Percentiles rank a stretch among this genome's conserved stretches.
Conservation (phyloP, 1,140 invertebrate genomes). For the Caenorhabditis brenneri region DNA sequence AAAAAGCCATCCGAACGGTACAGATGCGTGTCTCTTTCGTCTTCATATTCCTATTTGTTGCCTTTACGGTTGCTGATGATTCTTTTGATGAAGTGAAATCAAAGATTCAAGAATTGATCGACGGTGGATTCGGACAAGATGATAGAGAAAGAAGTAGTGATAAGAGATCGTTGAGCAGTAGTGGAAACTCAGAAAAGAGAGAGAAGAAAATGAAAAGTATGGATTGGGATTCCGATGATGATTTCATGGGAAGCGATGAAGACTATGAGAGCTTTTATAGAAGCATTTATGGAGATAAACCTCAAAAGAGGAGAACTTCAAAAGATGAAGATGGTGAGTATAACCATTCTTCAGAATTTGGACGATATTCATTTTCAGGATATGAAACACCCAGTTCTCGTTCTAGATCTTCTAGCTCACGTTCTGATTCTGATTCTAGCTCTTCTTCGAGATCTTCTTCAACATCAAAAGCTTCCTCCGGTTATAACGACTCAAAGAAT, state of each 20-base stretch:
- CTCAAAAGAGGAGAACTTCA: neutral
- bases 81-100: neutral
- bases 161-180: neutral
- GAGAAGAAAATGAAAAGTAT: neutral
- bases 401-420: too few species aligned
- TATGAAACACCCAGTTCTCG: too few species aligned
- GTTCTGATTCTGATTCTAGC: too few species aligned
- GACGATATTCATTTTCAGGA: too few species aligned
- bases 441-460: neutral
- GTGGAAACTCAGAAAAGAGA: neutral
- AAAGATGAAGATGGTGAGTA: neutral
- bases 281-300: neutral
- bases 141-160: neutral
- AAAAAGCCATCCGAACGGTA: neutral
- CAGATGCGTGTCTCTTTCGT: neutral
- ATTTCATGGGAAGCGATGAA: neutral
- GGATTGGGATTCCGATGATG: neutral
- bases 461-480: neutral
- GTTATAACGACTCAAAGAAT: neutral
- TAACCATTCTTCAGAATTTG: too few species aligned
- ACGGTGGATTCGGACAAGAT: neutral
- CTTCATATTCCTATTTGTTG: neutral
- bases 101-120: neutral
- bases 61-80: neutral
- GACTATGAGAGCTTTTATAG: neutral